Conservation (phyloP, 2,888 invertebrate genomes). For the Amphipoea lucens region DNA sequence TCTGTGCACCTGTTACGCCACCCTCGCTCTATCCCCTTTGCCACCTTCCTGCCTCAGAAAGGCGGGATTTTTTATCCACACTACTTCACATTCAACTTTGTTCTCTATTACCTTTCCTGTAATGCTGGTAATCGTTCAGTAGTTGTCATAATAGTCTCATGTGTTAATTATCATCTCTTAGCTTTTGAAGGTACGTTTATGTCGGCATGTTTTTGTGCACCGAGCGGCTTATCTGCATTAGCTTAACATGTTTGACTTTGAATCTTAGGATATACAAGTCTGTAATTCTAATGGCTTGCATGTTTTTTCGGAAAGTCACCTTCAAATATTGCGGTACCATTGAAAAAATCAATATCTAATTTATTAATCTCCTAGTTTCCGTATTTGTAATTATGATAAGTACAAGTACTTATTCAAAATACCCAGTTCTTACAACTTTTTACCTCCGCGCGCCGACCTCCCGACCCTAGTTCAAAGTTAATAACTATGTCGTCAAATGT, state of each 20-base stretch:
- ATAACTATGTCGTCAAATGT: conserved; percentile 70
- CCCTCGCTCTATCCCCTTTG: conserved; percentile 49
- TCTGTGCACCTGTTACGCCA: conserved; percentile 64
- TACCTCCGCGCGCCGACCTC: conserved; percentile 53
- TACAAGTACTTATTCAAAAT: conserved; percentile 38
- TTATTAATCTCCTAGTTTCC: conserved; percentile 13
- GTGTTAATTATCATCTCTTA: conserved; percentile 41
- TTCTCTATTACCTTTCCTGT: conserved; percentile 32
- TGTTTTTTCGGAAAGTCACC: conserved; percentile 24
- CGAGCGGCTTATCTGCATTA: conserved; percentile 42
- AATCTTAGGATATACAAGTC: conserved; percentile 11
- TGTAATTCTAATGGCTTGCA: background rate
- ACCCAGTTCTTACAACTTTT: conserved; percentile 65
- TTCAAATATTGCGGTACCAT: conserved; percentile 13
- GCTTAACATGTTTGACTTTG: conserved; percentile 42
- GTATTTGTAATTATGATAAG: conserved; percentile 30
- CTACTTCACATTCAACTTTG: conserved; percentile 31
- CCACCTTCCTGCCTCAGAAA: conserved; percentile 40
- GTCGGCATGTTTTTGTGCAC: conserved; percentile 38
- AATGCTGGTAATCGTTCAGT: conserved; percentile 36
- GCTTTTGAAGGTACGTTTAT: conserved; percentile 22
- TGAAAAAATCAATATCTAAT: conserved; percentile 11
- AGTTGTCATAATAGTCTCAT: conserved; percentile 10
- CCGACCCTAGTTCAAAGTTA: conserved; percentile 69
- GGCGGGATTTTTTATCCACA: conserved; percentile 30